Conservation (phyloP, 1,140 invertebrate species). For the Nomia melanderi region DNA sequence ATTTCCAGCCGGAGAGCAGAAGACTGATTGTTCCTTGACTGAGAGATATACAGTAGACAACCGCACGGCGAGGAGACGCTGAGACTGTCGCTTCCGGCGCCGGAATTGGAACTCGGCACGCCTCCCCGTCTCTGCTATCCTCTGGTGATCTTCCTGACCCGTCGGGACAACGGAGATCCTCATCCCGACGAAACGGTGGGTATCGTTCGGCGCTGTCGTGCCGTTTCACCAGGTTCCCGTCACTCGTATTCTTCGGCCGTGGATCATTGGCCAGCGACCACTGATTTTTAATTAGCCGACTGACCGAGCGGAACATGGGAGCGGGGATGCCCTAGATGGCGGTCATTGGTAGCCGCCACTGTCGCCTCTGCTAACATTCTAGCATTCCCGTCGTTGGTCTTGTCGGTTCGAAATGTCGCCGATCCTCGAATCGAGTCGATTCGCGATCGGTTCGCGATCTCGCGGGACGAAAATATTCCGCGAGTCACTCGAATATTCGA, state of each 20-base stretch:
- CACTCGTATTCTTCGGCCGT: not conserved
- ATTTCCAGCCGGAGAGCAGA: too few relatives aligned
- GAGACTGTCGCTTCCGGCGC: slow-evolving; percentile 83
- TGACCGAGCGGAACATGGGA: not conserved
- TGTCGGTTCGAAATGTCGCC: too few relatives aligned
- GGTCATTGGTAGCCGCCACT: not conserved
- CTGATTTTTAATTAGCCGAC: not conserved
- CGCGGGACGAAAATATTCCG: too few relatives aligned
- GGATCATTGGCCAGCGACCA: not conserved
- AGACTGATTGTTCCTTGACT: slow-evolving; percentile 75
- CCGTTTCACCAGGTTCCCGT: too few relatives aligned
- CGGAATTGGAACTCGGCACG: slow-evolving; percentile 85
- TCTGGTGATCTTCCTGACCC: slow-evolving; percentile 87
- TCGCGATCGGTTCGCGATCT: too few relatives aligned
- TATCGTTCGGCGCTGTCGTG: slow-evolving; percentile 6
- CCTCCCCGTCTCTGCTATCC: slow-evolving; percentile 88
- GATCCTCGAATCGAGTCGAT: too few relatives aligned
- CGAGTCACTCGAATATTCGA: too few relatives aligned
- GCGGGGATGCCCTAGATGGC: not conserved
- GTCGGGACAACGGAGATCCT: slow-evolving; percentile 83
- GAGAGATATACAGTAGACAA: slow-evolving; percentile 80
- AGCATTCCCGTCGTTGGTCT: too few relatives aligned
- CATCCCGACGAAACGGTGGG: slow-evolving; percentile 89
- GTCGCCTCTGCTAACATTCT: not conserved
- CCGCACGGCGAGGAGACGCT: slow-evolving; percentile 86